Conservation (phyloP, 2,888 invertebrate species). For the Dryomyza anilis region DNA sequence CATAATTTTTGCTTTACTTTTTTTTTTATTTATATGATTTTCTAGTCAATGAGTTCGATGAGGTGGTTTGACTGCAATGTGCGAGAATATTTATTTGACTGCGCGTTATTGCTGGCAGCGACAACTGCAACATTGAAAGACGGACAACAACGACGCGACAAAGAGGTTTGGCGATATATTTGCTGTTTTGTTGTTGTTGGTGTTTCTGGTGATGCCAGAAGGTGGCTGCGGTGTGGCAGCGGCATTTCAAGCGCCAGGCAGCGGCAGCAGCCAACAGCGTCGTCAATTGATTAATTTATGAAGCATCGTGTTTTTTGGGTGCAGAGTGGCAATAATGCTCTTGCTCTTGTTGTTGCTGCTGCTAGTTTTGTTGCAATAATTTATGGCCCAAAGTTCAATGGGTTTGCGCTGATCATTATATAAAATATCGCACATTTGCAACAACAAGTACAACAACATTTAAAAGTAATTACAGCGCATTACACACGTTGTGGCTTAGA, state of each 20-base stretch:
- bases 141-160: background rate
- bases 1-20: too few species aligned
- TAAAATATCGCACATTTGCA: slow-evolving; percentile 2
- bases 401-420: slow-evolving; percentile 11
- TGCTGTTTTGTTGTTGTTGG: background rate
- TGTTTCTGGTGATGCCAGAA: background rate
- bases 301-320: slow-evolving; percentile 7
- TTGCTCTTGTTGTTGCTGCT: background rate
- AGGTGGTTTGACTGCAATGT: background rate
- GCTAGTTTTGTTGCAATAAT: background rate
- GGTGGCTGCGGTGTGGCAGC: background rate
- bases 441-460: background rate
- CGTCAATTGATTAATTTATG: slow-evolving; percentile 25
- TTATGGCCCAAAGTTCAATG: slow-evolving; percentile 10
- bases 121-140: background rate
- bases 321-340: background rate
- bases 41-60: slow-evolving; percentile 3
- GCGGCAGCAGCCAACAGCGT: slow-evolving; percentile 6
- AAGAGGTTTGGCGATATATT: slow-evolving; percentile 1
- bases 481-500: background rate
- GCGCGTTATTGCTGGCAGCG: background rate
- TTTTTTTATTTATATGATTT: background rate
- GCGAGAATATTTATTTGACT: slow-evolving; percentile 11
- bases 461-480: background rate
- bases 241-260: background rate